Evolutionary conservation across 2,888 invertebrate genomes (phyloP).

Genomic region (Lasioglossum marginatum): DNA sequence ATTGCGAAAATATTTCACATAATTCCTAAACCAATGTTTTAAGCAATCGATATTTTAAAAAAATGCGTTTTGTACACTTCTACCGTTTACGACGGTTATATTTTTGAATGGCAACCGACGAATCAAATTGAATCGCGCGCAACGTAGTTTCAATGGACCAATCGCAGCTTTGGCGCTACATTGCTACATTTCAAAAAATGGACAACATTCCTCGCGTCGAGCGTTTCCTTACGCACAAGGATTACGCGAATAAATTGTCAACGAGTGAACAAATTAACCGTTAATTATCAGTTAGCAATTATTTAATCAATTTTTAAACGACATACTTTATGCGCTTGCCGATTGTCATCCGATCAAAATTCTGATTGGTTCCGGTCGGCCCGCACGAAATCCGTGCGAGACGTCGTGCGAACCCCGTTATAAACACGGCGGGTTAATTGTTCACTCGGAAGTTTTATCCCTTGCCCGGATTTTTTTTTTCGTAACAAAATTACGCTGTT

Average conservation of each 20-base stretch:
- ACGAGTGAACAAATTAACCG: not conserved
- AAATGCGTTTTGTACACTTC: not conserved
- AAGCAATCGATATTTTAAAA: not conserved
- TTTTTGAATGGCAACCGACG: conserved; percentile 24
- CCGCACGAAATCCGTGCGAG: conserved; percentile 43
- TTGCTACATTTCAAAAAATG: conserved; percentile 17
- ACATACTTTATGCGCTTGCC: conserved; percentile 23
- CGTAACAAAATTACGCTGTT: conserved; percentile 39
- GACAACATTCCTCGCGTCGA: not conserved
- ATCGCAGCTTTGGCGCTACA: conserved; percentile 43
- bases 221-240: not conserved
- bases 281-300: not conserved
- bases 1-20: not conserved
- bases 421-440: conserved; percentile 44
- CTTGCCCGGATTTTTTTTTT: conserved; percentile 47
- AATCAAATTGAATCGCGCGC: conserved; percentile 29
- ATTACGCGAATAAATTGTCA: not conserved
- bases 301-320: conserved; percentile 4
- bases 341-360: conserved; percentile 26
- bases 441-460: conserved; percentile 32
- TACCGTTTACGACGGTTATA: not conserved
- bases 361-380: conserved; percentile 41
- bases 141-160: conserved; percentile 24
- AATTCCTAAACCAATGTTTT: not conserved
- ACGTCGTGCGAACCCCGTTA: conserved; percentile 64